Evolutionary conservation across 2,113 vertebrate genomes (phyloP).

Genomic region (Prinia subflava): DNA sequence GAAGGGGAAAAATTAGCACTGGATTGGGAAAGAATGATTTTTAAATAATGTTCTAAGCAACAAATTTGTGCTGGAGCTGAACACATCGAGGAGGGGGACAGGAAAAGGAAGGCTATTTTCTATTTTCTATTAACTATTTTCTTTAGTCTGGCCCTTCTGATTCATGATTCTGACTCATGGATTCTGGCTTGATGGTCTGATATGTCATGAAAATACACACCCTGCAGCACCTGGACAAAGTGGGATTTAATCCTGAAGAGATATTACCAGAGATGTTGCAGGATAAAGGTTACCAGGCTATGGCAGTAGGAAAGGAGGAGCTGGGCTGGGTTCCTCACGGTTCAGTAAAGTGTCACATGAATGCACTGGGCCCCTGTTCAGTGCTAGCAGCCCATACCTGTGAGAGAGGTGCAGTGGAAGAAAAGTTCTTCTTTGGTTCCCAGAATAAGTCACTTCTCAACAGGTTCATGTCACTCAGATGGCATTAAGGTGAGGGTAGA

Average conservation of each 20-base stretch:
- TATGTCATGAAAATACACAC: neutral
- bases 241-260: neutral
- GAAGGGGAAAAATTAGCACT: neutral
- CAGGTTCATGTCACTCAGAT: neutral
- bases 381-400: neutral
- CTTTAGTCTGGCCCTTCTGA: neutral
- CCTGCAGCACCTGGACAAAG: neutral
- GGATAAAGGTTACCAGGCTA: neutral
- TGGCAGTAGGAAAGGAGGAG: neutral
- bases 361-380: neutral
- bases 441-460: neutral
- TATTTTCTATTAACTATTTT: too few relatives aligned
- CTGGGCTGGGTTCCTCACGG: neutral
- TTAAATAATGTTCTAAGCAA: neutral
- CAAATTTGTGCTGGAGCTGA: neutral
- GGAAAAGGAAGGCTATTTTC: neutral
- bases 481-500: neutral
- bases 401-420: neutral
- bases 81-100: accelerated
- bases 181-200: neutral
- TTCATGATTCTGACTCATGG: accelerated
- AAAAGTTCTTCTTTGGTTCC: neutral
- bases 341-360: neutral
- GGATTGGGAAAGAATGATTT: neutral
- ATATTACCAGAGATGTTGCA: accelerated